Conservation (phyloP, 2,888 invertebrate genomes). For the Ormyrus pomaceus region DNA sequence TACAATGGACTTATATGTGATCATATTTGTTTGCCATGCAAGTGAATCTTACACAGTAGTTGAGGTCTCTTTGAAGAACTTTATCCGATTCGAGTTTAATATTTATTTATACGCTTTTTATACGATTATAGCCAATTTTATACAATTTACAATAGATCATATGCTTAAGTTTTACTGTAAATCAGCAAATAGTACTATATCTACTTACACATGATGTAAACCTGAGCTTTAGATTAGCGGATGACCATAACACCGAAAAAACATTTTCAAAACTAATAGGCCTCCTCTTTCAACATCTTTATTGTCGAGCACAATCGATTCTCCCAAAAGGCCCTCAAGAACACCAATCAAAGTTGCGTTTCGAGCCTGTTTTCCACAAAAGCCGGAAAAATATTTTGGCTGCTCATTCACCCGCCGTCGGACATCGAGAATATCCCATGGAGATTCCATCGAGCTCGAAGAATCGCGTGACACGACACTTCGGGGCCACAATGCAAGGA, state of each 20-base stretch:
- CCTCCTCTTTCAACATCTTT: slow-evolving; percentile 12
- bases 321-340: slow-evolving; percentile 36
- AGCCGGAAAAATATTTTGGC: slow-evolving; percentile 29
- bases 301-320: slow-evolving; percentile 38
- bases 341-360: slow-evolving; percentile 32
- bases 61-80: too few relatives aligned
- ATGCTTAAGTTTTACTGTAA: too few relatives aligned
- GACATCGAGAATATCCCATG: slow-evolving; percentile 15
- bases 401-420: slow-evolving; percentile 35
- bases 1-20: too few relatives aligned
- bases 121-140: too few relatives aligned
- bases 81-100: too few relatives aligned
- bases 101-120: too few relatives aligned
- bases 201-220: neutral
- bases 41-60: too few relatives aligned
- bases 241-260: too few relatives aligned
- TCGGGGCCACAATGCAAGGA: neutral
- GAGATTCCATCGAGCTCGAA: slow-evolving; percentile 23
- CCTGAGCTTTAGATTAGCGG: too few relatives aligned
- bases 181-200: too few relatives aligned
- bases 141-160: too few relatives aligned
- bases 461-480: neutral
- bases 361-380: neutral
- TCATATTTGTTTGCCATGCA: too few relatives aligned
- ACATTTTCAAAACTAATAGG: slow-evolving; percentile 3